Conservation (phyloP, 2,888 invertebrate genomes). For the Synergus umbraculus region DNA sequence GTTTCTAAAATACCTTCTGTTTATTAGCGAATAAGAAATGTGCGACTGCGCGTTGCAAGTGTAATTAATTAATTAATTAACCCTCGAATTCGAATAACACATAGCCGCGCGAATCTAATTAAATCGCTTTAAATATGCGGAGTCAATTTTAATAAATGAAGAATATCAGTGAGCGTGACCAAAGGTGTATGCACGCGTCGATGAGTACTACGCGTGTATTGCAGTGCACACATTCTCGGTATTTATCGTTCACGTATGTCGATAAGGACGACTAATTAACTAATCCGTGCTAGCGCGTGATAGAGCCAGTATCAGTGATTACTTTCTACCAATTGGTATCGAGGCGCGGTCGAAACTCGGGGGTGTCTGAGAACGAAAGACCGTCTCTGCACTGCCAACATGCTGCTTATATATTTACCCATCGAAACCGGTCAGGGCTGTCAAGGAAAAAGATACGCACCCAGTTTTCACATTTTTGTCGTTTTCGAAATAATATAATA, state of each 20-base stretch:
- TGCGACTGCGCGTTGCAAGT: not conserved
- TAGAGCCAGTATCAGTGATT: not conserved
- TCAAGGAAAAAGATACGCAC: slow-evolving; percentile 62
- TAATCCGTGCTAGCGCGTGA: slow-evolving; percentile 9
- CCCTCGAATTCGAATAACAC: not conserved
- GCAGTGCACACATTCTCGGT: slow-evolving; percentile 5
- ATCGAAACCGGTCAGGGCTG: slow-evolving; percentile 70
- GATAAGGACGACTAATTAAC: slow-evolving; percentile 38
- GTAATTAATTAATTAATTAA: not conserved
- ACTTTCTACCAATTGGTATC: slow-evolving; percentile 44
- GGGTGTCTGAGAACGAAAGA: slow-evolving; percentile 63
- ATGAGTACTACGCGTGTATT: not conserved
- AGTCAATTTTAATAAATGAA: slow-evolving; percentile 18
- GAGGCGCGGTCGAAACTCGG: slow-evolving; percentile 48
- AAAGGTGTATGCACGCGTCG: slow-evolving; percentile 18
- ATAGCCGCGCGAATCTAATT: not conserved
- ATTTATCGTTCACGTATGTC: slow-evolving; percentile 2
- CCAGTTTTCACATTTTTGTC: slow-evolving; percentile 73
- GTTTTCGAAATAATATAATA: slow-evolving; percentile 73
- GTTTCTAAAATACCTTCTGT: not conserved
- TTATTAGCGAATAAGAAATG: not conserved
- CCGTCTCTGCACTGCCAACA: slow-evolving; percentile 54
- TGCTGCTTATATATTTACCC: slow-evolving; percentile 59
- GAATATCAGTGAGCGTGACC: slow-evolving; percentile 17
- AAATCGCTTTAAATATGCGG: not conserved